Evolutionary conservation across 2,113 vertebrate genomes (phyloP), one percentile per base, ranked within the genome.

Genomic region (Oreotrochilus melanogaster): DNA sequence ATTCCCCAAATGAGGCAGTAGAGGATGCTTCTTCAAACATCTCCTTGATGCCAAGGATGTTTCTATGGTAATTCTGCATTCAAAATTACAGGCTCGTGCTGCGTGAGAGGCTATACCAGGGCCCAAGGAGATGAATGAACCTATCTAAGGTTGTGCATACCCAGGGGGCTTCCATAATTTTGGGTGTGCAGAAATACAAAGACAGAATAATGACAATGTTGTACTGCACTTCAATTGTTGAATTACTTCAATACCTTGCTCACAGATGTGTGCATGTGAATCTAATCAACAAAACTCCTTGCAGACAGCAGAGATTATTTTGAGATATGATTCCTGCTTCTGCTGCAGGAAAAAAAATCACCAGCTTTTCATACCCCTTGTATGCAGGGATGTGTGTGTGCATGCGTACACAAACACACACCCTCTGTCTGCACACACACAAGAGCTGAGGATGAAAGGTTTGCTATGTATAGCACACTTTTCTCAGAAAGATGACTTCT

Each of bases 241-340:
- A 93, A 91, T 92, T 93, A 87, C 91, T 91, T 84, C 92, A 95
- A 86, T 95, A 96, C 92, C 90, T 97, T 96, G 85, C 60, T 89
- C 87, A 93, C 89, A 94, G 81, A 95, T 80, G 86, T 95, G 94
- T 62, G 43, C 57, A 88, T 64, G 72, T 76, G 88, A 91, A 92
- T 73, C 71, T 74, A 79, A 97, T 95, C 93, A 94, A 67, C 85
- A 71, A 95, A 95, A 94, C 42, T 80, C 94, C 75, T 88, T 1
- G 0, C n/a, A 88, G 78, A 86, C 56, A 93, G 72, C 35, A 88
- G 45, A 83, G 54, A 89, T 95, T 66, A 79, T 94, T 96, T 86
- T 82, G 85, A 88, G 91, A 76, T 39, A 70, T 57, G 78, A 73
- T 71, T 86, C 67, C 60, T 80, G 60, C 22, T 94, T 92, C 85